A percentile compares a stretch with the other conserved stretches of the same genome.
These are phyloP conservation scores for Excalfactoria chinensis DNA, from an alignment of 2,113 vertebrate species.

Conservation along the genomic window DNA sequence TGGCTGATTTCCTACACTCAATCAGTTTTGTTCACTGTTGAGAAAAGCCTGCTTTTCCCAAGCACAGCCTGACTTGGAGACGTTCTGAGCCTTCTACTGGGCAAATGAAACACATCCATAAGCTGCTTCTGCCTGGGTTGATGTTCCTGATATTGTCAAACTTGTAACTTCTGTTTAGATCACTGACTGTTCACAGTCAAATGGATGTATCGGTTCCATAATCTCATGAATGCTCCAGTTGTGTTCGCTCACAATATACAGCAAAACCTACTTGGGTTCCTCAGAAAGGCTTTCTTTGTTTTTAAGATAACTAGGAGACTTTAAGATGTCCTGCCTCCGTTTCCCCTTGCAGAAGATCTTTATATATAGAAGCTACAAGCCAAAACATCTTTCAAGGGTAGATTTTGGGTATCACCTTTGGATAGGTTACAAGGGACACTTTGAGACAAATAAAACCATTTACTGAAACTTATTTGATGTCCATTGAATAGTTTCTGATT, in stretches of 20 bases:
- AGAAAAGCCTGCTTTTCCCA: neutral
- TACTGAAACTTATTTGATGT: constrained; percentile 40
- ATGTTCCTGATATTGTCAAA: neutral
- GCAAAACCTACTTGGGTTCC: neutral
- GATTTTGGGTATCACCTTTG: neutral
- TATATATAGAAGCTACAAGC: neutral
- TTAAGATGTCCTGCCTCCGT: neutral
- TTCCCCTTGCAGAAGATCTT: neutral
- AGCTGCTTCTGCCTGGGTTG: neutral
- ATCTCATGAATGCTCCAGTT: neutral
- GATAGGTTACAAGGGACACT: neutral
- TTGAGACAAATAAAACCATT: constrained; percentile 49
- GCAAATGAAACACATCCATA: neutral
- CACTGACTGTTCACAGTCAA: neutral
- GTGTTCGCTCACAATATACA: neutral
- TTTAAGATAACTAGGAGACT: neutral
- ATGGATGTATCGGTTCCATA: neutral
- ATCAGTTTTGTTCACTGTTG: neutral
- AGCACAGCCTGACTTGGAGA: neutral
- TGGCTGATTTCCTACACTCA: neutral
- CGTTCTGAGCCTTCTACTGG: neutral
- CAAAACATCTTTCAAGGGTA: neutral
- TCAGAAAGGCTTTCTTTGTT: neutral
- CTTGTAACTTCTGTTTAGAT: rapidly evolving
- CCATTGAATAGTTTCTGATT: constrained; percentile 38